Percentiles rank a stretch among this genome's conserved stretches.
Conservation (phyloP, 2,797 vertebrate species). For the Octomys mimax region DNA sequence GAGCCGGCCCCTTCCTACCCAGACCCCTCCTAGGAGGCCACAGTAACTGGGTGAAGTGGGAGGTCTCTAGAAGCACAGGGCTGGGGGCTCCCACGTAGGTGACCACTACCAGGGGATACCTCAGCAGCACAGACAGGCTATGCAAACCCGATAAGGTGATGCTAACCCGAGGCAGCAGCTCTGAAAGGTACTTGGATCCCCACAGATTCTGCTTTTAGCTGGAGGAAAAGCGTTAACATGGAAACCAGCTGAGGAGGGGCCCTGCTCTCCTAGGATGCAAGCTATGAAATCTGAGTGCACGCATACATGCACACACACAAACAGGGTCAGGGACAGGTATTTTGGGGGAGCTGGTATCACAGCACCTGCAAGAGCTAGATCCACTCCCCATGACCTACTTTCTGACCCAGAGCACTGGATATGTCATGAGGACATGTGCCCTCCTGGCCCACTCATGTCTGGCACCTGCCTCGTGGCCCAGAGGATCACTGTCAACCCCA, state of each 20-base stretch:
- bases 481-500: not conserved
- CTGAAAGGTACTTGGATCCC: constrained; percentile 8
- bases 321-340: accelerated
- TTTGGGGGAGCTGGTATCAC: accelerated
- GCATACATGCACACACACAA: not conserved
- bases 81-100: not conserved
- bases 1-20: not conserved
- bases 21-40: not conserved
- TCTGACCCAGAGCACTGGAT: not conserved
- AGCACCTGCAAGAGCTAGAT: not conserved
- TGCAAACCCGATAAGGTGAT: not conserved
- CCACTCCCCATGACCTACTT: not conserved
- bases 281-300: not conserved
- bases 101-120: not conserved
- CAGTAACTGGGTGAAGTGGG: not conserved
- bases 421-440: accelerated
- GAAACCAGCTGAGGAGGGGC: not conserved
- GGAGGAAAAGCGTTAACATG: not conserved
- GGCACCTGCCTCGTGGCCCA: not conserved
- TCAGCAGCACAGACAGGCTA: not conserved
- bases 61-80: not conserved
- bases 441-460: not conserved
- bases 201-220: not conserved
- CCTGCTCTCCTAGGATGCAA: not conserved
- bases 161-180: not conserved